Conservation (phyloP, 2,113 vertebrate species). For the Oxyura jamaicensis region DNA sequence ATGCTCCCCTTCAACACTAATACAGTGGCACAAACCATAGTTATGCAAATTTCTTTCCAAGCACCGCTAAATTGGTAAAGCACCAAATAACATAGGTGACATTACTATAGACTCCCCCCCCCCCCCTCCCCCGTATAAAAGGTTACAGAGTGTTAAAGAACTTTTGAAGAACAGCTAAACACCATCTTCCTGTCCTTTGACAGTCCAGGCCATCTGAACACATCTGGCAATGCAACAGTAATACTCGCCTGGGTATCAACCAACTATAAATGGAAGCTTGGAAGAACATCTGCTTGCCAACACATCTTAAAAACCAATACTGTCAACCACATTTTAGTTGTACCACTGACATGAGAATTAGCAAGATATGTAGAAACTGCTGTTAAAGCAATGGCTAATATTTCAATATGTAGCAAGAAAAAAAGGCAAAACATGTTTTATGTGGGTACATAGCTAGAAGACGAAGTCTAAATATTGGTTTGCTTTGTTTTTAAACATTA, state of each 20-base stretch:
- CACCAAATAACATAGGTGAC: background rate
- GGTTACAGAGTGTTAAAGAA: background rate
- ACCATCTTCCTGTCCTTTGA: background rate
- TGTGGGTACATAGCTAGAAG: background rate
- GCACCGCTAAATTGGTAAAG: background rate
- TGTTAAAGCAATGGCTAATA: background rate
- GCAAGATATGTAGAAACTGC: background rate
- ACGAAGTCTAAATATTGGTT: background rate
- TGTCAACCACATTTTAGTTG: background rate
- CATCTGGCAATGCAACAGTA: background rate
- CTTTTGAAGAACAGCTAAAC: background rate
- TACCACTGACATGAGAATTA: background rate
- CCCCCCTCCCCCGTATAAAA: background rate
- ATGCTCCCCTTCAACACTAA: rapidly evolving
- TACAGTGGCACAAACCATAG: rapidly evolving
- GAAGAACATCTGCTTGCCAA: background rate
- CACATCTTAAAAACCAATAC: background rate
- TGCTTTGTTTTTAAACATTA: background rate
- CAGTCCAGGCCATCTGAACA: background rate
- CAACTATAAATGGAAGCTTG: background rate
- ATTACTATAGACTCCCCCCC: background rate
- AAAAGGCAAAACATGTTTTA: background rate
- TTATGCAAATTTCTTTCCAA: background rate
- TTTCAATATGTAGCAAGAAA: background rate
- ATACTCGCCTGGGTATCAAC: background rate